Evolutionary conservation across 2,797 vertebrate genomes (phyloP), one percentile per base, ranked within the genome.

Genomic region (Chromobotia macracanthus): DNA sequence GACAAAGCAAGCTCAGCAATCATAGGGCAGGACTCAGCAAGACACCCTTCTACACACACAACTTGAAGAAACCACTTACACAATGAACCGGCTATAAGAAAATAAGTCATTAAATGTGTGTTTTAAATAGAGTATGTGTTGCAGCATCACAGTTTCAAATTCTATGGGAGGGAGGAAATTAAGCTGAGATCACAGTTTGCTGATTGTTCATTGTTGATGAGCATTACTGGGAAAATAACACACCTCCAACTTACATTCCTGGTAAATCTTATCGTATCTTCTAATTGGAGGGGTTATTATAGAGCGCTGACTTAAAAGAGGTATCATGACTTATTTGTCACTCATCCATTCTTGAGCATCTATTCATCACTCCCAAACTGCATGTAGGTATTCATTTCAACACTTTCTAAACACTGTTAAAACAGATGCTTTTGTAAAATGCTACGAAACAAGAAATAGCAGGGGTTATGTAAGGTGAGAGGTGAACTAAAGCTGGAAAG

Each of bases 1-100:
- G 82, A 65, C 75, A 51, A 31, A 31, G 31, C 53, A 21, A 71
- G 71, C 65, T 63, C 83, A 48, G 76, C 63, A 71, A 81, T 60
- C 56, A 60, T 28, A 78, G 69, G 74, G 69, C 75, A 77, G 51
- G 50, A 83, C 69, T 35, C 71, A 25, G 74, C 75, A 78, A n/a
- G 75, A 75, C 48, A 55, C 64, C 70, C 58, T 80, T 38, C 68
- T 67, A 79, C 75, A 81, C 64, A 50, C 56, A 25, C 21, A 18
- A 38, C 64, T 68, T n/a, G 31, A 58, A 68, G 12, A 77, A 58
- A 58, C 38, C 75, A 77, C 75, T 65, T 58, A 68, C 51, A 77
- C 64, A 18, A 11, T 6, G 58, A 53, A 67, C 46, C 25, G 56
- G 15, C 21, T 7, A 50, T 69, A 50, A 61, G 41, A 70, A 60